These are phyloP conservation scores for Myotis pilosus DNA, from an alignment of 2,797 vertebrate species.

Conservation along the genomic window DNA sequence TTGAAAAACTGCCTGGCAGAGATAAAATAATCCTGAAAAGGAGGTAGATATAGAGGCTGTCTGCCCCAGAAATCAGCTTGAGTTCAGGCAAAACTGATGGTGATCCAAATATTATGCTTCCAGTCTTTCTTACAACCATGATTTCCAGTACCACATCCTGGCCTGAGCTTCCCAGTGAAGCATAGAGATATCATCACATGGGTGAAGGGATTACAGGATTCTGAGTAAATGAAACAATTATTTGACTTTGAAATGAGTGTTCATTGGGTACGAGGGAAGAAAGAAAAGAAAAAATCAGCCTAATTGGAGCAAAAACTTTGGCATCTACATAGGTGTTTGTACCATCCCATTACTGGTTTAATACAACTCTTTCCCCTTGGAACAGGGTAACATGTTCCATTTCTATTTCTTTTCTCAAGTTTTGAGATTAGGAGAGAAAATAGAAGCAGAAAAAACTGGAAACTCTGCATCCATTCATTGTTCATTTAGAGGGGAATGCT, in stretches of 20 bases:
- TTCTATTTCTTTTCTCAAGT: conserved; percentile 2
- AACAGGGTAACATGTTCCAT: neutral
- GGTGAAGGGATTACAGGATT: neutral
- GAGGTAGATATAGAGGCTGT: neutral
- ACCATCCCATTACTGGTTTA: neutral
- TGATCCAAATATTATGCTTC: neutral
- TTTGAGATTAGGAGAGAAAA: neutral
- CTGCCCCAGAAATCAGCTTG: neutral
- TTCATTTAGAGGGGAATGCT: neutral
- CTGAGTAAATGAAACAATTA: neutral
- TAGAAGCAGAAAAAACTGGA: neutral
- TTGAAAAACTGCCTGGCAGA: neutral
- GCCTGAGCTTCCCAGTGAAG: neutral
- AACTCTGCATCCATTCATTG: neutral
- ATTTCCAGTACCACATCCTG: neutral
- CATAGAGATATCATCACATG: neutral
- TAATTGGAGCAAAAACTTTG: neutral
- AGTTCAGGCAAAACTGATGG: neutral
- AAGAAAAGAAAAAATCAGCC: neutral
- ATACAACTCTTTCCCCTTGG: neutral
- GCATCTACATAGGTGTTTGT: neutral
- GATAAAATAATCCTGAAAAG: neutral
- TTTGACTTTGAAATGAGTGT: conserved; percentile 17
- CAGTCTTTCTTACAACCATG: neutral
- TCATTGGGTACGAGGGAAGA: neutral